Base-by-base conservation (phyloP, 2,888 invertebrate genomes). In the Phyllotreta cruciferae region DNA sequence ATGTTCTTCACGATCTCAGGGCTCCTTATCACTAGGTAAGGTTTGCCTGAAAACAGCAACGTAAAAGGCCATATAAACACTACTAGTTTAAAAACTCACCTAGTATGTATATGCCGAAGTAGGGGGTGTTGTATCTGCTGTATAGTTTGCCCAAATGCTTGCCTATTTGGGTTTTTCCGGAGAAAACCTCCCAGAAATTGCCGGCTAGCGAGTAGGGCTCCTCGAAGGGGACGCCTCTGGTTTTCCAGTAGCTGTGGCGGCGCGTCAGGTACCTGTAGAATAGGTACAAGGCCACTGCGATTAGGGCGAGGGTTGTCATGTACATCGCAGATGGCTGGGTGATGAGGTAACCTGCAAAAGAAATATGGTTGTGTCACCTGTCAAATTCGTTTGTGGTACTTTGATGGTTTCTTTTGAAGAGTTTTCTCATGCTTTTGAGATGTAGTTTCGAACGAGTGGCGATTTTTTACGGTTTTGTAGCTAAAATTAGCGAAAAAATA, bases 21-120 rank as follows among this genome's bases (percentile, higher is more conserved):
- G 67, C 81, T 81, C 6, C 82, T 73, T 0, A 84, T 65, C 0
- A 84, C 73, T 1, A 84, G 63, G 50, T 82, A 82, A 0, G 84
- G 84, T 62, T 81, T 82, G 62, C 83, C 80, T 24, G 24, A 4
- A 24, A 24, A 24, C 24, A 24, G 24, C 1, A n/a, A n/a, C n/a
- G n/a, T n/a, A n/a, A n/a, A n/a, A n/a, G n/a, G n/a, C n/a, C n/a
- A 24, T 24, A 4, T 24, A 4, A 24, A 24, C 24, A n/a, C n/a
- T n/a, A n/a, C n/a, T n/a, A n/a, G n/a, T n/a, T n/a, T n/a, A 24
- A 24, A 1, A 24, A 24, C 24, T 24, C 4, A 24, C 24, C 24
- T 57, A 83, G 77, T 36, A 83, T 81, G 68, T 81, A 84, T 52
- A 84, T 80, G 1, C 84, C 84, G 11, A 83, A 77, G 66, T 77